Evolutionary conservation across 2,888 invertebrate species (phyloP), one percentile per base, ranked within the genome.

Genomic region (Drosophila mulleri): DNA sequence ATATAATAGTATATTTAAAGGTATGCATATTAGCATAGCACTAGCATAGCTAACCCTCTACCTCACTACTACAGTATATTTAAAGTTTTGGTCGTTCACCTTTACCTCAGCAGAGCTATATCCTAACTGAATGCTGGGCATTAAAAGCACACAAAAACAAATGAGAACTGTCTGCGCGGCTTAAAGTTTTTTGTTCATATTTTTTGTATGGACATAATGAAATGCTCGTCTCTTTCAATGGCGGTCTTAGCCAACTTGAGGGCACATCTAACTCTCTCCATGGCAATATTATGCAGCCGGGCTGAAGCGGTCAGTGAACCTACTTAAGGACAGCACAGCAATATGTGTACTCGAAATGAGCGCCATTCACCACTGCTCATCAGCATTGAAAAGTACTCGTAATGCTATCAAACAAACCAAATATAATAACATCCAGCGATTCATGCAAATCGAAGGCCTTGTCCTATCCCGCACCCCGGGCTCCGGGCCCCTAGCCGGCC

Each of bases 371-470:
- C 41, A 18, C 29, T 54, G 16, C 18, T 29, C 41, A 58, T 45
- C 39, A 39, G 42, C 39, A 52, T 29, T 59, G 16, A 48, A 50
- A 52, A 39, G 52, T 26, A 56, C 54, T 64, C n/a, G 45, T 37
- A 59, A 56, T 56, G 39, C 56, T 14, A 65, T 69, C 61, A 64
- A 70, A 52, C 64, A 50, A 64, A 44, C 26, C 52, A 39, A 64
- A 47, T 50, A 41, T n/a, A 67, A 47, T 52, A 41, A 61, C 58
- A 62, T 45, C 35, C 37, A 57, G n/a, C 41, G 65, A 78, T 64
- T 53, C 57, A 66, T 78, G 70, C 63, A 68, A 70, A 75, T 78
- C 74, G 41, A 59, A 50, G 52, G 47, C 42, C 18, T 42, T 37
- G 23, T 42, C 54, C 48, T 41, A 64, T 60, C 65, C 48, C 56